Base-by-base conservation (phyloP, 2,797 vertebrate genomes). In the Taeniopygia guttata region DNA sequence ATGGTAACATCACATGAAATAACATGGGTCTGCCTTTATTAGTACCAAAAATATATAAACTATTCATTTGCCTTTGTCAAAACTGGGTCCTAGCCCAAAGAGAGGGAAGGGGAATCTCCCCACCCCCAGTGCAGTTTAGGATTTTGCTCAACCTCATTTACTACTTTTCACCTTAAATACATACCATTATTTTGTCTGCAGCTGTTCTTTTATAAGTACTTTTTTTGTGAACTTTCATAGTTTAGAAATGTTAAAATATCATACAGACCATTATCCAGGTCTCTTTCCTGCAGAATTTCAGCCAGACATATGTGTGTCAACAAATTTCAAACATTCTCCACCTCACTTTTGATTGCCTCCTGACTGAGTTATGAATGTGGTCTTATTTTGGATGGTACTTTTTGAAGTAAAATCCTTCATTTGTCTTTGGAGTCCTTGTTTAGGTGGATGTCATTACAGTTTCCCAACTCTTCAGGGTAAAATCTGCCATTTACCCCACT, bases 291-390 rank as follows among this genome's bases (percentile, higher is more conserved):
- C 7, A 79, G 22, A 83, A 63, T 84, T 66, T 90, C 1, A 0
- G 2, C 30, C 38, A 21, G 3, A 46, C 0, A 0, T 18, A 15
- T 16, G 3, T 19, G 23, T 54, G 26, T 32, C 70, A 75, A 30
- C 29, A 72, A 56, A 36, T 67, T 79, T 80, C 32, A 84, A 34
- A 48, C 21, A 20, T 38, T 79, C 38, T 63, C 26, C 30, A 27
- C 27, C 40, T 69, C 16, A 30, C 0, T 0, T 76, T 45, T 45
- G 21, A 42, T 62, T 76, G 23, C 9, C 43, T 79, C 15, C 19
- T 75, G 68, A 13, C 7, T 62, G 23, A 73, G 12, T 49, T 56
- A 59, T 17, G 13, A 59, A 25, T 12, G 16, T 36, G 17, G 29
- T 27, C 6, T 22, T 26, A 29, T 56, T 72, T 85, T 10, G 0